Evolutionary conservation across 1,140 invertebrate species (phyloP), one percentile per base, ranked within the genome.

Genomic region (Atta texana): DNA sequence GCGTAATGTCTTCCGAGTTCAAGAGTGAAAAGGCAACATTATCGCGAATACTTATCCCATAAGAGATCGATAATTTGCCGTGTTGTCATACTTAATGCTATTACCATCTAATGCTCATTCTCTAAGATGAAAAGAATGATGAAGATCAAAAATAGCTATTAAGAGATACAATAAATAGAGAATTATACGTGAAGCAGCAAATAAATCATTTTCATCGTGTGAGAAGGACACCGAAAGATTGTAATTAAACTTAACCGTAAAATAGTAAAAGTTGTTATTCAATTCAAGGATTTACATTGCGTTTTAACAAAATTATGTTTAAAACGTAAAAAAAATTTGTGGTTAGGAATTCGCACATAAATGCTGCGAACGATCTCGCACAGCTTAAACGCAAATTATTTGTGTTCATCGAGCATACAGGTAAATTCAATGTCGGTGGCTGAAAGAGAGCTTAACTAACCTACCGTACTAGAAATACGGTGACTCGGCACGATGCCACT

Each of bases 391-490:
- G 88, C 91, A 89, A 69, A 93, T 92, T 93, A 93, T 93, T 94
- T 91, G 91, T 87, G 87, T 92, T 72, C 69, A n/a, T 66, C 71
- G 81, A 69, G 68, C 68, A 66, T 59, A 66, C 74, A 24, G 28
- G 85, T 82, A 61, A 80, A 71, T 90, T 88, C 64, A 88, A 66
- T 80, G 76, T 39, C 18, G 71, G 59, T 59, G 72, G 68, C 71
- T 91, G 91, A 92, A 92, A 89, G 90, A 91, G 89, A 86, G 87
- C 90, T 92, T 93, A 93, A 93, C 91, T 92, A 93, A 93, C 92
- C 91, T 93, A 91, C 91, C 90, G 87, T 86, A 91, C 84, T 82
- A 80, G 78, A 88, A 87, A 89, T 75, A 89, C 78, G 78, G 72
- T 85, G 87, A 69, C 68, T 74, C 71, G 71, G n/a, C 71, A 87